These are phyloP conservation scores for Anomalospiza imberbis DNA, from an alignment of 2,797 vertebrate species.

Conservation along the genomic window DNA sequence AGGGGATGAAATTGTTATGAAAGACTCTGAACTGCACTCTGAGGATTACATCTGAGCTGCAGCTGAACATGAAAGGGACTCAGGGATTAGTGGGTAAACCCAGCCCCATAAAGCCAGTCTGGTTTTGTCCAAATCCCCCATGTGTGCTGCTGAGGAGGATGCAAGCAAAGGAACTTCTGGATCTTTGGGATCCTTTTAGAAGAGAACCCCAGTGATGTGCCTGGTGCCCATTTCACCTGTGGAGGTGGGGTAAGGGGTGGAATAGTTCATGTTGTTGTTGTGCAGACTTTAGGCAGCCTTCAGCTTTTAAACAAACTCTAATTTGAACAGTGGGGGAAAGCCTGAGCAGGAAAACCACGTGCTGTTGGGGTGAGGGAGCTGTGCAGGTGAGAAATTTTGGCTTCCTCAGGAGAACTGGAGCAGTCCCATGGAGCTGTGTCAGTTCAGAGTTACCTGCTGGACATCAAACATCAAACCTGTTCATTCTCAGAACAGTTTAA, in stretches of 20 bases:
- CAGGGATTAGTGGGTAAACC: not conserved
- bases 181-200: not conserved
- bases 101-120: not conserved
- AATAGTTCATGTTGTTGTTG: not conserved
- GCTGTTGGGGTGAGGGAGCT: not conserved
- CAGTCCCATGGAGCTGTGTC: rapidly evolving
- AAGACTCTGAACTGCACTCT: not conserved
- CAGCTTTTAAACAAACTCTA: not conserved
- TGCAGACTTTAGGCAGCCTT: not conserved
- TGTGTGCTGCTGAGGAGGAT: not conserved
- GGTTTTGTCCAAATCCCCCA: not conserved
- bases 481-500: not conserved
- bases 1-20: not conserved
- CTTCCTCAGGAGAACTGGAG: not conserved
- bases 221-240: not conserved
- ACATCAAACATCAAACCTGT: too few species aligned
- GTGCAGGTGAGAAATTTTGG: not conserved
- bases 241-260: not conserved
- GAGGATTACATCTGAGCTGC: not conserved
- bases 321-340: not conserved
- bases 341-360: not conserved
- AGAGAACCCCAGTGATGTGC: not conserved
- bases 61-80: not conserved
- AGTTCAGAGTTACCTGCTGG: not conserved
- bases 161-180: not conserved